Evolutionary conservation across 2,888 invertebrate species (phyloP).

Genomic region (Erannis defoliaria): DNA sequence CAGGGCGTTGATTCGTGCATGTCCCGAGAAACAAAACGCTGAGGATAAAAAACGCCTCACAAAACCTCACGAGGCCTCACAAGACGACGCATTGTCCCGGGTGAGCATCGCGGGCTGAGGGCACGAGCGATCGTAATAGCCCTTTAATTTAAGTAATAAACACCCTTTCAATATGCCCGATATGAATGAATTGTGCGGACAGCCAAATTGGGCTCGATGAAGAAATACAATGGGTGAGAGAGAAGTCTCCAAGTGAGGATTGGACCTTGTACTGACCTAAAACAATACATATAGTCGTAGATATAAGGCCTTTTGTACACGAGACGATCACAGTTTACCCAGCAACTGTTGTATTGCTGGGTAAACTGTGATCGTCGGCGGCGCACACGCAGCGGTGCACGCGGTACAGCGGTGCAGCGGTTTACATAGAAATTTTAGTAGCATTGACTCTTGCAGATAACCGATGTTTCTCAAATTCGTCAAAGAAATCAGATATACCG

Average conservation of each 20-base stretch:
- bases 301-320: background rate
- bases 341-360: too few species aligned
- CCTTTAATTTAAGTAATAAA: slow-evolving; percentile 66
- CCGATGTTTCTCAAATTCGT: too few species aligned
- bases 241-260: background rate
- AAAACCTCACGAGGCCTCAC: slow-evolving; percentile 41
- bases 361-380: too few species aligned
- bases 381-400: too few species aligned
- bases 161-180: slow-evolving; percentile 51
- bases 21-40: slow-evolving; percentile 67
- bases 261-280: background rate
- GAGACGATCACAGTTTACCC: background rate
- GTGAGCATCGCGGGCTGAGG: slow-evolving; percentile 52
- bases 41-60: slow-evolving; percentile 38
- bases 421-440: too few species aligned
- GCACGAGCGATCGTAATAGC: slow-evolving; percentile 61
- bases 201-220: slow-evolving; percentile 29
- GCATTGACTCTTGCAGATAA: too few species aligned
- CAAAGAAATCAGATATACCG: too few species aligned
- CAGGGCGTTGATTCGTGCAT: slow-evolving; percentile 59
- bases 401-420: too few species aligned
- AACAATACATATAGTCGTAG: background rate
- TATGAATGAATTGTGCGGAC: slow-evolving; percentile 38
- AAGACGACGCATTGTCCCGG: slow-evolving; percentile 56
- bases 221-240: slow-evolving; percentile 21